Evolutionary conservation across 2,888 invertebrate genomes (phyloP).

Genomic region (Rhagonycha lutea): DNA sequence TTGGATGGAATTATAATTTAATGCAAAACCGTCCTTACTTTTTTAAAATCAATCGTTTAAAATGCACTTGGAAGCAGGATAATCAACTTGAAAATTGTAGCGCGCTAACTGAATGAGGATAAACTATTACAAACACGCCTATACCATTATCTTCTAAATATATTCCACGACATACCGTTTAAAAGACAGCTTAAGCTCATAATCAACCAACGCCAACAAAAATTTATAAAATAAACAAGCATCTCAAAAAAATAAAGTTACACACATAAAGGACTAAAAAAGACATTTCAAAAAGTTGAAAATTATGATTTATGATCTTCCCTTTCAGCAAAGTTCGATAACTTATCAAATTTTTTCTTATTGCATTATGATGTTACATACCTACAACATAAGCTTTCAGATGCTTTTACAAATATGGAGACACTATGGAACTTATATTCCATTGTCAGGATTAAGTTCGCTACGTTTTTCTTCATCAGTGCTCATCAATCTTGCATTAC

Average conservation of each 20-base stretch:
- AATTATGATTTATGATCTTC: background rate
- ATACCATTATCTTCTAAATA: background rate
- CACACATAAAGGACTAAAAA: background rate
- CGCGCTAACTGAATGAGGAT: background rate
- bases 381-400: background rate
- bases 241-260: background rate
- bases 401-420: background rate
- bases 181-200: background rate
- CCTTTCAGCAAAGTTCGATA: background rate
- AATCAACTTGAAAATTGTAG: background rate
- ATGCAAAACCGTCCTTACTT: background rate
- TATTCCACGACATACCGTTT: background rate
- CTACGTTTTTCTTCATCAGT: background rate
- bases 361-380: background rate
- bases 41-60: background rate
- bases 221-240: background rate
- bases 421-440: background rate
- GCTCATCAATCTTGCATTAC: background rate
- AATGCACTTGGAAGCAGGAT: background rate
- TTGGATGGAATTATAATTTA: background rate
- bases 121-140: background rate
- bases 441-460: background rate
- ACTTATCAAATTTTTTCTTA: background rate
- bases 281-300: background rate
- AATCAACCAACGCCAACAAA: background rate